These are phyloP conservation scores for Callocephalon fimbriatum DNA, from an alignment of 2,113 vertebrate genomes.

Conservation along the genomic window DNA sequence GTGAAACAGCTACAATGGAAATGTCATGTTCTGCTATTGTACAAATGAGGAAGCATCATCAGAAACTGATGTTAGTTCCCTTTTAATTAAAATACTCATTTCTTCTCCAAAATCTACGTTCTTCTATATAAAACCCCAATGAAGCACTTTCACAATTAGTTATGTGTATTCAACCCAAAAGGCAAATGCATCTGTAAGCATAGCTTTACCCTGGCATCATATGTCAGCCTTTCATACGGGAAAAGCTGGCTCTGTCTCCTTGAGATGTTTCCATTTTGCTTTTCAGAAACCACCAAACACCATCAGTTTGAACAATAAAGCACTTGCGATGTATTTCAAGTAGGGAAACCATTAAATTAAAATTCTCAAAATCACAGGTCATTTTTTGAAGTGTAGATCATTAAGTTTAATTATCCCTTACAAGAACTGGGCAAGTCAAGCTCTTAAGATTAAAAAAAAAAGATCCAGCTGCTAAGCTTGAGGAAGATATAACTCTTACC, in stretches of 20 bases:
- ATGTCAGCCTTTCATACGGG: not conserved
- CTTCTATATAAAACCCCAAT: not conserved
- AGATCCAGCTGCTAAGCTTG: not conserved
- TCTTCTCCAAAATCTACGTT: not conserved
- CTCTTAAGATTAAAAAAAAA: not conserved
- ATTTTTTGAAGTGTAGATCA: not conserved
- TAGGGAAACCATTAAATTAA: not conserved
- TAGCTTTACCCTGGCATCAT: not conserved
- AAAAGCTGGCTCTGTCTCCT: not conserved
- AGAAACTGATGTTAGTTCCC: not conserved
- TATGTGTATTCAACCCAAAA: not conserved
- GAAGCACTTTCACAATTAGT: not conserved
- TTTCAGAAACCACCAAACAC: not conserved
- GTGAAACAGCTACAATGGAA: not conserved
- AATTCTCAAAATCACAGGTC: not conserved
- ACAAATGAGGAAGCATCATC: not conserved
- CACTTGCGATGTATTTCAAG: not conserved
- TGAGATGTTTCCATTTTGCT: not conserved
- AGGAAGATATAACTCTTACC: not conserved
- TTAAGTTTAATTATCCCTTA: slow-evolving; percentile 12
- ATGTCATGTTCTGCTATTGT: not conserved
- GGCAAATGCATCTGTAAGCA: not conserved
- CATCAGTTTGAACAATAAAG: not conserved
- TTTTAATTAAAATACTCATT: not conserved
- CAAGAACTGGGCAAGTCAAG: not conserved